Evolutionary conservation across 2,113 vertebrate genomes (phyloP).

Genomic region (Platysteira castanea): DNA sequence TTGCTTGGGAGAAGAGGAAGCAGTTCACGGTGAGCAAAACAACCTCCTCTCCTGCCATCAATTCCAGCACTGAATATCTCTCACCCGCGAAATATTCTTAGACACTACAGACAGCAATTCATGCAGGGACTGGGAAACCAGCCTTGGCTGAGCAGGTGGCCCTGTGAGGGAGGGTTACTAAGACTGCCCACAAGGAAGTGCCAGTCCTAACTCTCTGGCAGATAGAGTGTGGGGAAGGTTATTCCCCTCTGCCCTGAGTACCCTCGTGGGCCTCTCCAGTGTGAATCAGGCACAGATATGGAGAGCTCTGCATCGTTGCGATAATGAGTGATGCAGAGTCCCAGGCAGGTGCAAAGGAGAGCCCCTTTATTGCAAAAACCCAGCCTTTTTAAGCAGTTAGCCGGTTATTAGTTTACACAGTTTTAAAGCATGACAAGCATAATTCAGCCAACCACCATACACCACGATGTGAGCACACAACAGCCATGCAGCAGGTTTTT

Average conservation of each 20-base stretch:
- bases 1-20: background rate
- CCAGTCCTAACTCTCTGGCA: background rate
- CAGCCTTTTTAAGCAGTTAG: too few species aligned
- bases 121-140: background rate
- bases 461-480: too few species aligned
- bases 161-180: background rate
- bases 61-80: background rate
- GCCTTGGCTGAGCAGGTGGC: background rate
- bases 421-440: too few species aligned
- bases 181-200: background rate
- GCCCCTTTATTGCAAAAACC: too few species aligned
- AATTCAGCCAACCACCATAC: too few species aligned
- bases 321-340: too few species aligned
- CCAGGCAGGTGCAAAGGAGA: too few species aligned
- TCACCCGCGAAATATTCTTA: background rate
- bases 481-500: too few species aligned
- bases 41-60: background rate
- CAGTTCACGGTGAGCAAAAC: background rate
- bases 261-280: fast-evolving
- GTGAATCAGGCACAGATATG: fast-evolving
- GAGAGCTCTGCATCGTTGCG: background rate
- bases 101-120: background rate
- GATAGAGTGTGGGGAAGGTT: background rate
- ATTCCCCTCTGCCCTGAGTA: background rate
- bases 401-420: too few species aligned